A percentile compares a stretch with the other conserved stretches of the same genome.
Evolutionary conservation across 1,140 invertebrate genomes (phyloP).

Genomic region (Bombus sylvicola): DNA sequence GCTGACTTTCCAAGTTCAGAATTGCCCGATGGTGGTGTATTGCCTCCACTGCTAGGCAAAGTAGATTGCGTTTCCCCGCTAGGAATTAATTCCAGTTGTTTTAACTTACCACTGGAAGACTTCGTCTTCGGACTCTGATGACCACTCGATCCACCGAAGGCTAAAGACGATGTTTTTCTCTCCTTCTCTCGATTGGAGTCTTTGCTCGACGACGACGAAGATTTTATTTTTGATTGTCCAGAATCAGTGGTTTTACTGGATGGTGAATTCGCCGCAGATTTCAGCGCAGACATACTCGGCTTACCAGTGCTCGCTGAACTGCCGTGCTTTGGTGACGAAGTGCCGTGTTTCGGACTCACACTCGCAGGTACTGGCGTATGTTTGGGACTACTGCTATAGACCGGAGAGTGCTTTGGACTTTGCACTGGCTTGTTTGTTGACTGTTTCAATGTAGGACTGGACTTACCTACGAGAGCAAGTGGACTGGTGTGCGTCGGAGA

Average conservation of each 20-base stretch:
- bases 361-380: constrained; percentile 84
- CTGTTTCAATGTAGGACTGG: constrained; percentile 85
- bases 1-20: constrained; percentile 83
- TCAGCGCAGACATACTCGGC: constrained; percentile 94
- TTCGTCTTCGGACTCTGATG: constrained; percentile 87
- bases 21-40: constrained; percentile 83
- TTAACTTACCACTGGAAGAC: constrained; percentile 86
- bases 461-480: constrained; percentile 84
- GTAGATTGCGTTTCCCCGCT: constrained; percentile 64
- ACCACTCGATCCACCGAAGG: constrained; percentile 81
- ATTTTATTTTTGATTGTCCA: constrained; percentile 70
- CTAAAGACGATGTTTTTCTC: constrained; percentile 84
- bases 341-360: constrained; percentile 87
- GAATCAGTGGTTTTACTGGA: constrained; percentile 72
- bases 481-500: constrained; percentile 87
- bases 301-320: constrained; percentile 89
- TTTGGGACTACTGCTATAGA: constrained; percentile 90
- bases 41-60: constrained; percentile 64
- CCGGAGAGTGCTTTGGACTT: constrained; percentile 89
- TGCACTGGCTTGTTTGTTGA: constrained; percentile 84
- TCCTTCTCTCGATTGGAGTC: constrained; percentile 85
- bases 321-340: constrained; percentile 90
- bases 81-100: constrained; percentile 86
- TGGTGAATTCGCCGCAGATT: constrained; percentile 88
- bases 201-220: constrained; percentile 77